phyloP scores from a whole-genome alignment of 2,888 invertebrate species.

The Bedellia somnulentella region DNA sequence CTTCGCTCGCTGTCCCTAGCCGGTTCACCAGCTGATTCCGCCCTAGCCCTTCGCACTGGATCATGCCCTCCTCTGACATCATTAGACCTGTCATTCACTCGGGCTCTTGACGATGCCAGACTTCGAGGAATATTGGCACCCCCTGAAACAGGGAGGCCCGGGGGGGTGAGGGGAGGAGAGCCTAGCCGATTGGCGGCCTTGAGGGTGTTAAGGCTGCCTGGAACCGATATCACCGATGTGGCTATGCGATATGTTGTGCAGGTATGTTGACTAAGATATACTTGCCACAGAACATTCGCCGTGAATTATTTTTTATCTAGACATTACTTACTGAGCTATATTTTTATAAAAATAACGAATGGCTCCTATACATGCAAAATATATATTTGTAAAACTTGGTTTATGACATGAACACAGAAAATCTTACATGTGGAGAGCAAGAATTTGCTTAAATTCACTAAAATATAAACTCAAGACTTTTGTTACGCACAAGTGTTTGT shows the following conservation, averaged over 20 bases:
- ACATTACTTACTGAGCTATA: too few species aligned
- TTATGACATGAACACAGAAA: too few species aligned
- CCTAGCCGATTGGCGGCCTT: constrained; percentile 68
- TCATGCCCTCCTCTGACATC: constrained; percentile 77
- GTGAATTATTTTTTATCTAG: constrained; percentile 1
- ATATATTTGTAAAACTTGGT: too few species aligned
- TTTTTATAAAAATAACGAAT: too few species aligned
- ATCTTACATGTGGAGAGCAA: too few species aligned
- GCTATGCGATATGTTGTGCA: constrained; percentile 63
- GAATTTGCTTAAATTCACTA: too few species aligned
- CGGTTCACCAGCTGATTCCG: constrained; percentile 75
- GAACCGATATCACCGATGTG: constrained; percentile 90
- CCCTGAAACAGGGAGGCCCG: constrained; percentile 80
- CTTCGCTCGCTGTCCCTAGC: constrained; percentile 79
- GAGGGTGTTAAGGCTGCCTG: constrained; percentile 74
- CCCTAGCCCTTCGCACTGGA: constrained; percentile 78
- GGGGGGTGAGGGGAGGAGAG: constrained; percentile 39
- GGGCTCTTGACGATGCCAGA: constrained; percentile 81
- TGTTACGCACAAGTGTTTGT: too few species aligned
- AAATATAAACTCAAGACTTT: too few species aligned
- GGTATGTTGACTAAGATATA: constrained; percentile 20
- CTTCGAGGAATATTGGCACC: constrained; percentile 84
- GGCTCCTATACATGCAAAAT: too few species aligned
- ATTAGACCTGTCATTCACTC: constrained; percentile 84
- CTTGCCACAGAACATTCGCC: not conserved